Evolutionary conservation across 2,888 invertebrate species (phyloP).

Genomic region (Imbricaverruca yamaguchii): DNA sequence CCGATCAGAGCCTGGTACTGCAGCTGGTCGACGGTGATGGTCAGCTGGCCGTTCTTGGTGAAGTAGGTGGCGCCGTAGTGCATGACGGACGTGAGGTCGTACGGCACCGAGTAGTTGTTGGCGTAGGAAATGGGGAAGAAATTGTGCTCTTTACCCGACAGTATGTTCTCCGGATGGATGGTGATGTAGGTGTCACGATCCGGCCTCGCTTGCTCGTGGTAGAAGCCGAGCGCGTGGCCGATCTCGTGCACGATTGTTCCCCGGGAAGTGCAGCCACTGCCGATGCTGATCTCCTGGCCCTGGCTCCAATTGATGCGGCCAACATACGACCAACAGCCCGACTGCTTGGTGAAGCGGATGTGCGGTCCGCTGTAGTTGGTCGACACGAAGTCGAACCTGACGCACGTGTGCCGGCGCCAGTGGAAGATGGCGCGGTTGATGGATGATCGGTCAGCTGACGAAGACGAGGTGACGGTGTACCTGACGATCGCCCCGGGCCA

Average conservation of each 20-base stretch:
- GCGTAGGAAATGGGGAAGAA: background rate
- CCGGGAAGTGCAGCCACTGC: background rate
- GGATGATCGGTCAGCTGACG: background rate
- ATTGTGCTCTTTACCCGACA: background rate
- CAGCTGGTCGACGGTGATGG: conserved; percentile 22
- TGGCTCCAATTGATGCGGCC: background rate
- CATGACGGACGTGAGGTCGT: conserved; percentile 26
- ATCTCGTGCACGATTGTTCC: conserved; percentile 26
- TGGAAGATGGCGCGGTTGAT: background rate
- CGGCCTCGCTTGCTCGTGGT: conserved; percentile 26
- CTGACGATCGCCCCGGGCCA: background rate
- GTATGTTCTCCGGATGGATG: background rate
- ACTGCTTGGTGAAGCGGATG: conserved; percentile 7
- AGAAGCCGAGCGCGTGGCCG: conserved; percentile 27
- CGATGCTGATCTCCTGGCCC: background rate
- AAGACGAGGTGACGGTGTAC: background rate
- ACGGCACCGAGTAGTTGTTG: background rate
- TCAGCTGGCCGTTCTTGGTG: conserved; percentile 15
- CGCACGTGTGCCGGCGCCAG: conserved; percentile 15
- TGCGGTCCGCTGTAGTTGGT: background rate
- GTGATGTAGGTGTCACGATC: conserved; percentile 17
- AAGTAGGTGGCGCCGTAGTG: conserved; percentile 21
- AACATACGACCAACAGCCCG: background rate
- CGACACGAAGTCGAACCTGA: conserved; percentile 4
- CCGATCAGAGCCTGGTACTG: conserved; percentile 8